Conservation (phyloP, 2,888 invertebrate species). For the Pomacea canaliculata region DNA sequence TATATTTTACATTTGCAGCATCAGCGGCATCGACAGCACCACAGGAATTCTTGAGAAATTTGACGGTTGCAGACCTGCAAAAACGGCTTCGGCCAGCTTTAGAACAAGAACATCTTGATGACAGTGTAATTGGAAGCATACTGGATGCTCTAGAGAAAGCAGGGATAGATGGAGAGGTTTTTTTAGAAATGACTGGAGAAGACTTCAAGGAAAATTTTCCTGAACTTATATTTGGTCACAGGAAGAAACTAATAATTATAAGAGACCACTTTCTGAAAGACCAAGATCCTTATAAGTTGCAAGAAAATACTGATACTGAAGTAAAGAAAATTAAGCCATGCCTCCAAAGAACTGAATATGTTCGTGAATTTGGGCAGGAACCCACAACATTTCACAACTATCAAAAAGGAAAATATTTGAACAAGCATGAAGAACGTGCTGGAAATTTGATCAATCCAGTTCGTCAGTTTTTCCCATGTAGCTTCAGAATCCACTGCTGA, state of each 20-base stretch:
- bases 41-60: no score
- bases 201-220: slow-evolving; percentile 25
- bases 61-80: slow-evolving; percentile 17
- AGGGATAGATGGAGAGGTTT: slow-evolving; percentile 25
- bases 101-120: slow-evolving; percentile 6
- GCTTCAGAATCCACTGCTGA: not conserved
- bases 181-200: slow-evolving; percentile 15
- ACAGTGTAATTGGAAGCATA: not conserved
- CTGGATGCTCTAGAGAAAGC: slow-evolving; percentile 13
- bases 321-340: not conserved
- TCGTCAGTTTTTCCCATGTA: slow-evolving; percentile 18
- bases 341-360: slow-evolving; percentile 15
- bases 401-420: not conserved
- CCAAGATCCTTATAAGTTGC: not conserved
- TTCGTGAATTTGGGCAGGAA: slow-evolving; percentile 19
- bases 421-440: slow-evolving; percentile 1
- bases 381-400: slow-evolving; percentile 19
- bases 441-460: slow-evolving; percentile 24
- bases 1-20: not conserved
- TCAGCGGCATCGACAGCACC: not conserved
- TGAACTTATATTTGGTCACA: slow-evolving; percentile 21
- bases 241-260: slow-evolving; percentile 14
- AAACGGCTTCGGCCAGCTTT: slow-evolving; percentile 17
- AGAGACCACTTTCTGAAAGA: slow-evolving; percentile 8
- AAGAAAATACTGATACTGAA: no score